phyloP scores from a whole-genome alignment of 2,113 vertebrate species.

The Aptenodytes patagonicus region DNA sequence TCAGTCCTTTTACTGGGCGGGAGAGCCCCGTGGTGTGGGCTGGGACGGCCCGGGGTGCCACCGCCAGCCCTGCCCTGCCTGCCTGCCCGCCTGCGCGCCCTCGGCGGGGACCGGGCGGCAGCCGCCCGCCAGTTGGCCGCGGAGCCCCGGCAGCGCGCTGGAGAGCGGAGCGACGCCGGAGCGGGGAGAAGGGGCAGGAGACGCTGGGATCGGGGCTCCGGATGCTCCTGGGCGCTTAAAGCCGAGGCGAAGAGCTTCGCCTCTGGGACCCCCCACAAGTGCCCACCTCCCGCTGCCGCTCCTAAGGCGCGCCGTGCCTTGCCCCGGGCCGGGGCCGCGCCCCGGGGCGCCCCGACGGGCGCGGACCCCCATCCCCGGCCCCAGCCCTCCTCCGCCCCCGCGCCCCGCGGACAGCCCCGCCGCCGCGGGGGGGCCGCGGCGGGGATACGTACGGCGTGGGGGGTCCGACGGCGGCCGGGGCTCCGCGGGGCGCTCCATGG shows the following conservation, averaged over 20 bases:
- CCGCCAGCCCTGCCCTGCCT: slow-evolving; percentile 21
- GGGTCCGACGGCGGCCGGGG: slow-evolving; percentile 35
- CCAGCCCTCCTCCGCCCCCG: neutral
- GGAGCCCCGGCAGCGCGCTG: slow-evolving; percentile 5
- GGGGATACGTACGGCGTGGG: slow-evolving; percentile 52
- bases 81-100: neutral
- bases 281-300: neutral
- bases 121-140: neutral
- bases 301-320: neutral
- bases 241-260: neutral
- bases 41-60: slow-evolving; percentile 6
- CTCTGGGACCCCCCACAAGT: neutral
- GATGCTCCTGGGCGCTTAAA: neutral
- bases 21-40: neutral
- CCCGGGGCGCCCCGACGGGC: neutral
- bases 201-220: neutral
- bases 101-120: neutral
- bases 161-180: neutral
- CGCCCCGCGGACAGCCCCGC: neutral
- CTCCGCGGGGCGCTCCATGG: slow-evolving; percentile 46
- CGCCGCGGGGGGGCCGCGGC: neutral
- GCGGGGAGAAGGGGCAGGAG: neutral
- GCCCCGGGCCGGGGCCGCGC: neutral
- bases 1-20: neutral
- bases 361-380: neutral